phyloP scores from a whole-genome alignment of 1,140 invertebrate species.

The Brachionus sp. region DNA sequence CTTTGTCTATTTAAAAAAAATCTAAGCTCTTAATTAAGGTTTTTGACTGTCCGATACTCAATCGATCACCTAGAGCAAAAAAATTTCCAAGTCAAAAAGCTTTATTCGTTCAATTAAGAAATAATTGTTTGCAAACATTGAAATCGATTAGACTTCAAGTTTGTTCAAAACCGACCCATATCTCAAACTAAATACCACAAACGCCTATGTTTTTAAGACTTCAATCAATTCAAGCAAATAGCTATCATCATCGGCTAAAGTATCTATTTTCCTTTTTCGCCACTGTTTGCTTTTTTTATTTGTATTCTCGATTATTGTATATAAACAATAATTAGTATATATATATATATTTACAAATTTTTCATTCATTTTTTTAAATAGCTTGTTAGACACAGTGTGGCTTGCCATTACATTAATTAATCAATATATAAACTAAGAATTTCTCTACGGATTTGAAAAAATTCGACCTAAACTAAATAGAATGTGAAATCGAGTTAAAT shows the following conservation, averaged over 20 bases:
- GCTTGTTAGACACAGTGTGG: not conserved
- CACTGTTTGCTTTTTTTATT: constrained; percentile 6
- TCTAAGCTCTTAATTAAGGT: not conserved
- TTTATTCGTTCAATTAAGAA: not conserved
- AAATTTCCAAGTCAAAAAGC: not conserved
- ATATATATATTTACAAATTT: constrained; percentile 7
- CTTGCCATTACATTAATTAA: constrained; percentile 2
- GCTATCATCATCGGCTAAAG: not conserved
- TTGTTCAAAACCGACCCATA: not conserved
- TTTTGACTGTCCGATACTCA: not conserved
- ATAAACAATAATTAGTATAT: constrained; percentile 29
- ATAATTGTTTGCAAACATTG: constrained; percentile 30
- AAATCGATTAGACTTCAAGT: constrained; percentile 9
- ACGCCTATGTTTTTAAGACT: not conserved
- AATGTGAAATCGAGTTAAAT: not conserved
- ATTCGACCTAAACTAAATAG: not conserved
- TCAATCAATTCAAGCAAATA: not conserved
- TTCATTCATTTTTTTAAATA: not conserved
- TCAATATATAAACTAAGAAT: not conserved
- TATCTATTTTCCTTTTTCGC: constrained; percentile 16
- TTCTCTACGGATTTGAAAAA: not conserved
- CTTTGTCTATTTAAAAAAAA: not conserved
- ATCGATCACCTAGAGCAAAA: not conserved
- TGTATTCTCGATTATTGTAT: constrained; percentile 28
- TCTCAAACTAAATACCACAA: not conserved